phyloP scores from a whole-genome alignment of 2,797 vertebrate genomes.

The Gambusia yucatana region DNA sequence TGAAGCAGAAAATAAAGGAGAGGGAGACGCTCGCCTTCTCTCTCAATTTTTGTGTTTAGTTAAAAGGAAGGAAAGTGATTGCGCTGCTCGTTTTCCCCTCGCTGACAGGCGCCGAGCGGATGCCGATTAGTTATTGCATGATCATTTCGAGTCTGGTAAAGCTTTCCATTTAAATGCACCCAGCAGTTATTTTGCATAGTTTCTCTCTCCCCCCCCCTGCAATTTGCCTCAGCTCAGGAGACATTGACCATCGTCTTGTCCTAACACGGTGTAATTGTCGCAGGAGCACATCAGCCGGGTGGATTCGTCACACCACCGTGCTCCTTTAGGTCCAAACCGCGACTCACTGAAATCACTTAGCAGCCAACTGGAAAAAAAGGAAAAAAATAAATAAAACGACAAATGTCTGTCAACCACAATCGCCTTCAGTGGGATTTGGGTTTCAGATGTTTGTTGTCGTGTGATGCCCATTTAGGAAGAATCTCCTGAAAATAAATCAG shows the following conservation, averaged over 20 bases:
- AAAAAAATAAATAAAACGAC: constrained; percentile 46
- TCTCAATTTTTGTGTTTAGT: constrained; percentile 84
- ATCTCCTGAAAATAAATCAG: constrained; percentile 51
- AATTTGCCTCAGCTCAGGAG: constrained; percentile 83
- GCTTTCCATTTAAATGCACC: constrained; percentile 89
- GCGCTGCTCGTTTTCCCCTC: constrained; percentile 70
- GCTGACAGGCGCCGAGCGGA: constrained; percentile 62
- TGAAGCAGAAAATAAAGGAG: constrained; percentile 81
- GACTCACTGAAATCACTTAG: constrained; percentile 61
- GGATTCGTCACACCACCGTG: constrained; percentile 41
- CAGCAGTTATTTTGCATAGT: constrained; percentile 85
- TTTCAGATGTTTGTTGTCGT: constrained; percentile 37
- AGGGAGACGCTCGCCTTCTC: constrained; percentile 61
- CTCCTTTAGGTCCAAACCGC: constrained; percentile 51
- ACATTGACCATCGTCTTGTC: constrained; percentile 76
- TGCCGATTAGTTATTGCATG: constrained; percentile 86
- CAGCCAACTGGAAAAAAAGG: constrained; percentile 47
- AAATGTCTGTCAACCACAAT: constrained; percentile 53
- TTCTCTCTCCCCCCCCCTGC: constrained; percentile 69
- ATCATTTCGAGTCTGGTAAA: constrained; percentile 88
- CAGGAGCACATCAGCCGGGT: constrained; percentile 60
- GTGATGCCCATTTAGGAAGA: constrained; percentile 41
- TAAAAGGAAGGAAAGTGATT: constrained; percentile 85
- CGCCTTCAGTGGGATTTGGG: constrained; percentile 39
- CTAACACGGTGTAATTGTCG: constrained; percentile 85